Percentiles rank a stretch among this genome's conserved stretches.
These are phyloP conservation scores for Spongia lamella DNA, from an alignment of 37 sponge, comb jelly and placozoan genomes.

Conservation along the genomic window DNA sequence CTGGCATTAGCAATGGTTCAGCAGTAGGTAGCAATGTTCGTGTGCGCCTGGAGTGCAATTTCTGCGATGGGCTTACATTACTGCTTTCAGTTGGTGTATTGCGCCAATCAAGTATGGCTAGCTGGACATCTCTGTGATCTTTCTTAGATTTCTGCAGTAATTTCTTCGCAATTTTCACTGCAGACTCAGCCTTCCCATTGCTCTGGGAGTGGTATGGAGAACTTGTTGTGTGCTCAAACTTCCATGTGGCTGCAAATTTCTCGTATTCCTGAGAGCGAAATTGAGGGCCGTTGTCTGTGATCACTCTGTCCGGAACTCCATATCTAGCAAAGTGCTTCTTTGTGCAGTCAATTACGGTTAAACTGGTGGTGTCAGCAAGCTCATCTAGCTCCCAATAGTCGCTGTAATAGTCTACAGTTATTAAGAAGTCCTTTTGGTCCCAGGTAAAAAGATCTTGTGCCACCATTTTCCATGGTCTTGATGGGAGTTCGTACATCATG, in stretches of 20 bases:
- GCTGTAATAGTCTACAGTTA: conserved; percentile 15
- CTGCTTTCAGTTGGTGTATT: no score
- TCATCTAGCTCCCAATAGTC: conserved; percentile 1
- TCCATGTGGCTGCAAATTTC: conserved; percentile 28
- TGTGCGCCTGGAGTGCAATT: no score
- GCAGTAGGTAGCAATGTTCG: no score
- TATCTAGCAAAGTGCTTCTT: conserved; percentile 41
- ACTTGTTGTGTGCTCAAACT: conserved; percentile 23
- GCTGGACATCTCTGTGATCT: no score
- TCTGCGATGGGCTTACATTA: no score
- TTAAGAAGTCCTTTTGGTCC: background rate
- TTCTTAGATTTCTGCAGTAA: no score
- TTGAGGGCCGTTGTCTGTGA: conserved; percentile 49
- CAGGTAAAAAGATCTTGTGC: conserved; percentile 9
- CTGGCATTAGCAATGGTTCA: no score
- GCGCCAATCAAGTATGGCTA: no score
- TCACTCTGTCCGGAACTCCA: conserved; percentile 32
- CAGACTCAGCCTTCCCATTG: conserved; percentile 44
- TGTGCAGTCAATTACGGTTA: conserved; percentile 7
- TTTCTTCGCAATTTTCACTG: conserved; percentile 22
- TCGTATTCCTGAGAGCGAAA: conserved; percentile 15
- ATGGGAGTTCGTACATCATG: conserved; percentile 1
- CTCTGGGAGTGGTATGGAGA: conserved; percentile 34
- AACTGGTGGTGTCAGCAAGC: conserved; percentile 7
- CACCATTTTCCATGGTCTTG: conserved; percentile 10